Evolutionary conservation across 2,797 vertebrate species (phyloP).

Genomic region (Mastacembelus armatus): DNA sequence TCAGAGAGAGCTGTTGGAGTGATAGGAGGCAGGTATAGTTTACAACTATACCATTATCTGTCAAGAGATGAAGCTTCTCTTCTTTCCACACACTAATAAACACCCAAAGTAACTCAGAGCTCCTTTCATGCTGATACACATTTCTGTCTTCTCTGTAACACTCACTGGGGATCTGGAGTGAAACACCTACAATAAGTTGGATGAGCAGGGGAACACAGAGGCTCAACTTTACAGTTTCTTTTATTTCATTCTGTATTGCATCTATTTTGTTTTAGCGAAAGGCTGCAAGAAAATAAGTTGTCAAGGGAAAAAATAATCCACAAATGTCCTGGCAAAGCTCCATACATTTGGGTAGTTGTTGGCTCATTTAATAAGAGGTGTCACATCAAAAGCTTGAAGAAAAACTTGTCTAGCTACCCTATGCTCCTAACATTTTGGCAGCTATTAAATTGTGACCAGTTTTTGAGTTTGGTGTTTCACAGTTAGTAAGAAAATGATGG

Average conservation of each 20-base stretch:
- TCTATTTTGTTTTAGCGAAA: conserved; percentile 10
- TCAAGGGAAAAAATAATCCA: conserved; percentile 21
- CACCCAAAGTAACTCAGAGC: conserved; percentile 9
- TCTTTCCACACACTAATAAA: conserved; percentile 27
- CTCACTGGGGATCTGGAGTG: conserved; percentile 17
- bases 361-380: conserved; percentile 11
- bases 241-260: conserved; percentile 8
- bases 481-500: neutral
- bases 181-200: conserved; percentile 24
- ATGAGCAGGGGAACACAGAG: neutral
- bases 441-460: conserved; percentile 16
- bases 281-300: conserved; percentile 2
- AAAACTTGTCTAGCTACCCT: conserved; percentile 32
- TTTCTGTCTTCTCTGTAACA: conserved; percentile 26
- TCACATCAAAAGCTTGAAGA: conserved; percentile 36
- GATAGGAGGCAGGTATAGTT: conserved; percentile 33
- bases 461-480: conserved; percentile 20
- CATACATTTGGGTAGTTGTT: conserved; percentile 30
- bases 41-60: conserved; percentile 33
- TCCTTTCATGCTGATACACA: conserved; percentile 29
- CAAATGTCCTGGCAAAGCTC: conserved; percentile 43
- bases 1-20: conserved; percentile 33
- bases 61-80: conserved; percentile 24
- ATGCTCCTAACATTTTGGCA: conserved; percentile 10
- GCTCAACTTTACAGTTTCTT: conserved; percentile 13